phyloP scores from a whole-genome alignment of 2,113 vertebrate species.

The Piaya cayana region DNA sequence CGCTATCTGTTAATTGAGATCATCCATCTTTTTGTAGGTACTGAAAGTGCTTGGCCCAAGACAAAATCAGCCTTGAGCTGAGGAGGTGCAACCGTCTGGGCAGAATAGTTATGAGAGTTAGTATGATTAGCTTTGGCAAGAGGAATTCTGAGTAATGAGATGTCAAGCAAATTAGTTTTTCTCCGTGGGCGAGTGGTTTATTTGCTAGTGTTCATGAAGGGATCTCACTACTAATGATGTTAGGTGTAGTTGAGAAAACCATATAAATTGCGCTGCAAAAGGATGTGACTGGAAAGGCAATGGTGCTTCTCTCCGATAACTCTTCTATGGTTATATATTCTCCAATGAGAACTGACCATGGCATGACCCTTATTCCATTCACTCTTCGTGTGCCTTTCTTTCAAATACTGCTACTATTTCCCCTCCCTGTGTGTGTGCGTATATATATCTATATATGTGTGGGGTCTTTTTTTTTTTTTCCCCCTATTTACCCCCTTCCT shows the following conservation, averaged over 20 bases:
- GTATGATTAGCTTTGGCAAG: not conserved
- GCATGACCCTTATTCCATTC: not conserved
- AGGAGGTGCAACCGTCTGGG: not conserved
- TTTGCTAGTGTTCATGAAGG: not conserved
- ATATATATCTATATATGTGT: accelerated
- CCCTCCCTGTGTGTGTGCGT: accelerated
- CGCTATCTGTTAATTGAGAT: not conserved
- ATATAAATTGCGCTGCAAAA: not conserved
- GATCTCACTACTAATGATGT: not conserved
- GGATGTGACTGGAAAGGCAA: not conserved
- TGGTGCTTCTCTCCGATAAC: not conserved
- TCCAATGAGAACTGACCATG: not conserved
- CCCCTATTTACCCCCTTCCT: too few relatives aligned
- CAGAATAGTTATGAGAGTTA: not conserved
- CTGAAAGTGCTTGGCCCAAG: not conserved
- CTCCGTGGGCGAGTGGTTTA: not conserved
- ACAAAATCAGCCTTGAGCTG: not conserved
- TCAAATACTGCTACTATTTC: not conserved
- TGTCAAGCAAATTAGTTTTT: not conserved
- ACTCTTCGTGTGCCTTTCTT: not conserved
- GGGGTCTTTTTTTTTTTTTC: too few relatives aligned
- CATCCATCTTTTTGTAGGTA: not conserved
- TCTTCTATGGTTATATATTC: not conserved
- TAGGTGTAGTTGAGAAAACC: not conserved
- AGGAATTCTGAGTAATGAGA: not conserved